These are phyloP conservation scores for Tragelaphus buxtoni DNA, from an alignment of 2,113 vertebrate genomes.

Conservation along the genomic window DNA sequence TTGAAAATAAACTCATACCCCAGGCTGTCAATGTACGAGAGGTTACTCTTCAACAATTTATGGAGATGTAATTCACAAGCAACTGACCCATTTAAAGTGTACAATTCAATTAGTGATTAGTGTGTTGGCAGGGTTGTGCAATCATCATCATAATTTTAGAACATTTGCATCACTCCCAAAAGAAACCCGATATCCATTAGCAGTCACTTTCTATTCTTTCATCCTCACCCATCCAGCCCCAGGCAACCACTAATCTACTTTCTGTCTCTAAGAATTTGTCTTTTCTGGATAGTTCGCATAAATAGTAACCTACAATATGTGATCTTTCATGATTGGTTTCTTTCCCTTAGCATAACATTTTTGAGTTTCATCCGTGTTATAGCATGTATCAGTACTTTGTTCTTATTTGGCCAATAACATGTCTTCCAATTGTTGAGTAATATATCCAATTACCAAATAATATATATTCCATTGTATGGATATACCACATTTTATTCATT, in stretches of 20 bases:
- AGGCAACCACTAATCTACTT: conserved; percentile 21
- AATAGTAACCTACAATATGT: background rate
- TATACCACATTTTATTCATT: background rate
- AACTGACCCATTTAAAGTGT: background rate
- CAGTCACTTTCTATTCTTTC: background rate
- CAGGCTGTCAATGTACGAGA: background rate
- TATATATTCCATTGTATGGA: background rate
- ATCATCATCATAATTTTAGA: background rate
- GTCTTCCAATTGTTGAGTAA: background rate
- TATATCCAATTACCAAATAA: background rate
- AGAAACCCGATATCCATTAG: background rate
- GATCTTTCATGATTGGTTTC: background rate
- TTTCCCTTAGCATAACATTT: conserved; percentile 22
- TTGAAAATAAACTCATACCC: background rate
- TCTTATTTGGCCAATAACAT: background rate
- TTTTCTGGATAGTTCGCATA: background rate
- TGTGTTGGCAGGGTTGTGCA: background rate
- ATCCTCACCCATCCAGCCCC: background rate
- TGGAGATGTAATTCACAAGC: background rate
- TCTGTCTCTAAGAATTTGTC: conserved; percentile 10
- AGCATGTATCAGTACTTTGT: background rate
- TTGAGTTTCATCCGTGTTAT: background rate
- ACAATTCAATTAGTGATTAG: background rate
- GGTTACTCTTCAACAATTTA: background rate
- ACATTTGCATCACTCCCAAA: conserved; percentile 2